A percentile compares a stretch with the other conserved stretches of the same genome.
Evolutionary conservation across 1,140 invertebrate species (phyloP).

Genomic region (Cydia amplana): DNA sequence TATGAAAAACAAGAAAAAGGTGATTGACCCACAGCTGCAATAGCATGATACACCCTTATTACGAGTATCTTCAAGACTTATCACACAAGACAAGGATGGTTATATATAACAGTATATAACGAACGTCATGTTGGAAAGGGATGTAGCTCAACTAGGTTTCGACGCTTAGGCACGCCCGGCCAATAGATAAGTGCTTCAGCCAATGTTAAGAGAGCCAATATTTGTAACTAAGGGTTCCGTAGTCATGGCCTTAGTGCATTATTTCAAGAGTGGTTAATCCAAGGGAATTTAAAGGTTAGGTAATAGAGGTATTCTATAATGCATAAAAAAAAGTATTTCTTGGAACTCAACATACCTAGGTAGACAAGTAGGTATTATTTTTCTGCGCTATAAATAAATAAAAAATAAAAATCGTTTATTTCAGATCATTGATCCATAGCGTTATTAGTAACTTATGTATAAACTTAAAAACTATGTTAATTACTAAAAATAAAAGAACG

Average conservation of each 20-base stretch:
- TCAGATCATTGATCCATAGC: too few species aligned
- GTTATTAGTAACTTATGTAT: too few species aligned
- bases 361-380: too few species aligned
- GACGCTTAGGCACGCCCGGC: conserved; percentile 26
- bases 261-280: not conserved
- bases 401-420: too few species aligned
- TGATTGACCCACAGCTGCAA: not conserved
- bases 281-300: too few species aligned
- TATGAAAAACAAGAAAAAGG: not conserved
- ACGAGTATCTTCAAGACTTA: not conserved
- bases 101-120: not conserved
- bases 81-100: not conserved
- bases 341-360: too few species aligned
- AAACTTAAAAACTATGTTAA: too few species aligned
- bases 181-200: conserved; percentile 3
- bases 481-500: too few species aligned
- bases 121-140: not conserved
- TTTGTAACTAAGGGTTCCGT: not conserved
- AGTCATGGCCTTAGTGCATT: not conserved
- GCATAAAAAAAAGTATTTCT: too few species aligned
- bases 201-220: conserved; percentile 18
- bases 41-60: not conserved
- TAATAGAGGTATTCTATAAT: too few species aligned
- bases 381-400: too few species aligned
- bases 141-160: not conserved